phyloP scores from a whole-genome alignment of 1,140 invertebrate species.

The Eupeodes corollae region DNA sequence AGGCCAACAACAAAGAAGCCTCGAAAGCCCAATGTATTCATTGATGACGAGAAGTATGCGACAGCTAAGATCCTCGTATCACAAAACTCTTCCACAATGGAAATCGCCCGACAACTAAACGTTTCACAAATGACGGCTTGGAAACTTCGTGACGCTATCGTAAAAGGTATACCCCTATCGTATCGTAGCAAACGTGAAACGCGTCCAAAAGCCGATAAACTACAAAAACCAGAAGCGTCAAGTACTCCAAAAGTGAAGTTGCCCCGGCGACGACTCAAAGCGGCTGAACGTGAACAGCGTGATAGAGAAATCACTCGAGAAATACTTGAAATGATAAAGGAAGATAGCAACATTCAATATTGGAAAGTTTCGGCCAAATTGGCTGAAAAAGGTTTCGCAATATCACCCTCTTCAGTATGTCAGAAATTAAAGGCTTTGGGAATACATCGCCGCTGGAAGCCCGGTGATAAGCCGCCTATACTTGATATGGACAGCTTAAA shows the following conservation, averaged over 20 bases:
- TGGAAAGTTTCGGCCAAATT: conserved; percentile 34
- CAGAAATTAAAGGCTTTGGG: conserved; percentile 35
- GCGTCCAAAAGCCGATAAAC: conserved; percentile 4
- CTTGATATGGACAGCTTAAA: conserved; percentile 29
- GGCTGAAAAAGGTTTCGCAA: conserved; percentile 32
- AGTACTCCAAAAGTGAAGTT: conserved; percentile 10
- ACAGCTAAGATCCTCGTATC: conserved; percentile 33
- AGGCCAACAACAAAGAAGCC: conserved; percentile 20
- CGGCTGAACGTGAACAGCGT: conserved; percentile 27
- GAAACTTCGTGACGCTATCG: conserved; percentile 33
- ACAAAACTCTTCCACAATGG: conserved; percentile 33
- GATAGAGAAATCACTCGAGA: conserved; percentile 36
- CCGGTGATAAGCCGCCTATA: conserved; percentile 32
- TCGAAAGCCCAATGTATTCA: conserved; percentile 34
- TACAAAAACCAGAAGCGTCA: conserved; percentile 2
- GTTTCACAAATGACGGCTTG: conserved; percentile 36
- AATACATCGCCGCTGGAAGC: conserved; percentile 33
- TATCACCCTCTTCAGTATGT: conserved; percentile 34
- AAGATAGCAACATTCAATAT: conserved; percentile 35
- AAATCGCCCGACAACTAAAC: conserved; percentile 28
- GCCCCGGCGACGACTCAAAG: conserved; percentile 28
- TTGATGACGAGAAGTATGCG: conserved; percentile 33
- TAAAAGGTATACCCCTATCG: conserved; percentile 31
- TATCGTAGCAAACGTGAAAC: conserved; percentile 31
- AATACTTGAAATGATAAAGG: conserved; percentile 32